A percentile compares a stretch with the other conserved stretches of the same genome.
Conservation (phyloP, 2,113 vertebrate species). For the Opisthocomus hoazin region DNA sequence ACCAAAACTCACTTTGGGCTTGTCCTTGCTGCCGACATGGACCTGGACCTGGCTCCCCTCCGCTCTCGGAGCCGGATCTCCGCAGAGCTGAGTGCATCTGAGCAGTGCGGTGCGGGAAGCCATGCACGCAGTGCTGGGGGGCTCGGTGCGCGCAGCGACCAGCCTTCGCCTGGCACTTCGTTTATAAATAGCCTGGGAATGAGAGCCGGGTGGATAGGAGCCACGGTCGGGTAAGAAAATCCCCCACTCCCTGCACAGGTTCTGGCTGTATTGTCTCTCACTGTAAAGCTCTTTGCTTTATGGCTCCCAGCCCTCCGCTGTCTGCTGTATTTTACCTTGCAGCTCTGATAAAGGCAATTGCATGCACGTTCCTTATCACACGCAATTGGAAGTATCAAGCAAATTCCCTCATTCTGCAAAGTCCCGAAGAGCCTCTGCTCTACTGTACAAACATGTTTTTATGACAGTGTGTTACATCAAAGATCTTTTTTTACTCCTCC, state of each 20-base stretch:
- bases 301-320: neutral
- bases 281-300: neutral
- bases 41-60: neutral
- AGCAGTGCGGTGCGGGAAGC: neutral
- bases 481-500: neutral
- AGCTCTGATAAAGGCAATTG: neutral
- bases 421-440: neutral
- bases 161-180: neutral
- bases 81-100: fast-evolving
- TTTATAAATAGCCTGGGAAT: constrained; percentile 34
- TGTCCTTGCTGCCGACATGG: neutral
- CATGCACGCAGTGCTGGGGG: neutral
- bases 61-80: fast-evolving
- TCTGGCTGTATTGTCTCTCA: neutral
- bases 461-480: neutral
- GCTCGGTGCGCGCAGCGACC: neutral
- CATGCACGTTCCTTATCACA: neutral
- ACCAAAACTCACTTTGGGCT: neutral
- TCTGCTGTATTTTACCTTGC: neutral
- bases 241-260: neutral
- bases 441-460: neutral
- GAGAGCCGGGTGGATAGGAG: constrained; percentile 3
- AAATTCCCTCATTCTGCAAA: neutral
- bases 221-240: neutral
- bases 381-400: neutral